Conservation (phyloP, 1,140 invertebrate species). For the Antheraea mylitta region DNA sequence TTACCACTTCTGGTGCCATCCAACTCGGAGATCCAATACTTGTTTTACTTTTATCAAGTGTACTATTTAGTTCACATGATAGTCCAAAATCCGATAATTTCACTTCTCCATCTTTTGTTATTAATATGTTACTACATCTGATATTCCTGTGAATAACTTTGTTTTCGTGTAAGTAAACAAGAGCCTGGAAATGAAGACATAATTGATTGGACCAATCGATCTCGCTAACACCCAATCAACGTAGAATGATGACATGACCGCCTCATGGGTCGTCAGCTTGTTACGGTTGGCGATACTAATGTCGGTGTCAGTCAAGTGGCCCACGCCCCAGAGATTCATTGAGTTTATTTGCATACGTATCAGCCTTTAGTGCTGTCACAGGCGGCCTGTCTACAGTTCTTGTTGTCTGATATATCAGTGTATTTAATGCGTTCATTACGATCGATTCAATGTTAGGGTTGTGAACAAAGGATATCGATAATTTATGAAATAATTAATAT, state of each 20-base stretch:
- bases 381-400: constrained; percentile 48
- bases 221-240: constrained; percentile 49
- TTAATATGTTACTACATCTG: constrained; percentile 90
- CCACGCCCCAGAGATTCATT: constrained; percentile 70
- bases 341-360: constrained; percentile 72
- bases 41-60: constrained; percentile 83
- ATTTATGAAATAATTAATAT: constrained; percentile 2
- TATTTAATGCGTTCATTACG: constrained; percentile 67
- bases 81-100: constrained; percentile 93
- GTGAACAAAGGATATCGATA: constrained; percentile 15
- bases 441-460: constrained; percentile 34
- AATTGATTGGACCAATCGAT: constrained; percentile 46
- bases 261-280: constrained; percentile 35
- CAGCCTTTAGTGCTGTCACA: constrained; percentile 50
- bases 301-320: constrained; percentile 65
- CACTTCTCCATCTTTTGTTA: constrained; percentile 90
- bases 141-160: constrained; percentile 93
- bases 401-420: constrained; percentile 62
- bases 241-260: constrained; percentile 55
- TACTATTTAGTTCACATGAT: constrained; percentile 87
- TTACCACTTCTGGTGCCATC: constrained; percentile 92
- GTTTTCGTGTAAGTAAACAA: constrained; percentile 90
- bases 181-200: constrained; percentile 79
- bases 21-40: constrained; percentile 93
- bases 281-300: constrained; percentile 50